Percentiles rank a stretch among this genome's conserved stretches.
Evolutionary conservation across 1,140 invertebrate genomes (phyloP).

Genomic region (Brachionus sp.): DNA sequence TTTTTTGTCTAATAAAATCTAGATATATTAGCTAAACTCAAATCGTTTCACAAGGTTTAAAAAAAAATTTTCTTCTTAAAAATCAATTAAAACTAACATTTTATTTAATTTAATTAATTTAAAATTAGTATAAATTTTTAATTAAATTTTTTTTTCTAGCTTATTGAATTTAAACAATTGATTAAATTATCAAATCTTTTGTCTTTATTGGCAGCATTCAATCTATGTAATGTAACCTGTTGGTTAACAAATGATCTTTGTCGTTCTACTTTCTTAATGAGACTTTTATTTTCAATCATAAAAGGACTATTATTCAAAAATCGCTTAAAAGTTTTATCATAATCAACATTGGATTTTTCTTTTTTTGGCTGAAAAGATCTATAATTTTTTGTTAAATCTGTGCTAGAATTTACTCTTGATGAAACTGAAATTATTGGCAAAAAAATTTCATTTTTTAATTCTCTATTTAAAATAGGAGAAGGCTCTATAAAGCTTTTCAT

Average conservation of each 20-base stretch:
- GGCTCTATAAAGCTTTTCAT: background rate
- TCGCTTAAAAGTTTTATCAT: background rate
- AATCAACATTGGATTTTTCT: background rate
- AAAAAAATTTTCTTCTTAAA: too few species aligned
- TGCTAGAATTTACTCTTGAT: background rate
- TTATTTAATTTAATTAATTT: background rate
- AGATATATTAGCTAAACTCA: too few species aligned
- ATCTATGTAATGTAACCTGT: background rate
- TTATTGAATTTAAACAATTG: background rate
- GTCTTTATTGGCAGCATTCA: background rate
- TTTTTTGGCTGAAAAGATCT: background rate
- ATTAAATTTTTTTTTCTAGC: background rate
- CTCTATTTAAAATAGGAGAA: background rate
- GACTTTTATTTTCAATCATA: background rate
- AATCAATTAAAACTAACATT: too few species aligned
- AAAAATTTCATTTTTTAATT: background rate
- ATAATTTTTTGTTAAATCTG: background rate
- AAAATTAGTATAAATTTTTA: background rate
- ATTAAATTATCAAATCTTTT: background rate
- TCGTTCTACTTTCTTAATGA: background rate
- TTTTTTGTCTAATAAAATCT: too few species aligned
- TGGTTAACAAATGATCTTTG: background rate
- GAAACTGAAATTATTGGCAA: background rate
- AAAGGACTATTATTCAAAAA: slow-evolving; percentile 25
- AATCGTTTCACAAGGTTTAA: too few species aligned